A percentile compares a stretch with the other conserved stretches of the same genome.
phyloP scores from a whole-genome alignment of 37 sponge, comb jelly and placozoan genomes.

The Theonella swinhoei region DNA sequence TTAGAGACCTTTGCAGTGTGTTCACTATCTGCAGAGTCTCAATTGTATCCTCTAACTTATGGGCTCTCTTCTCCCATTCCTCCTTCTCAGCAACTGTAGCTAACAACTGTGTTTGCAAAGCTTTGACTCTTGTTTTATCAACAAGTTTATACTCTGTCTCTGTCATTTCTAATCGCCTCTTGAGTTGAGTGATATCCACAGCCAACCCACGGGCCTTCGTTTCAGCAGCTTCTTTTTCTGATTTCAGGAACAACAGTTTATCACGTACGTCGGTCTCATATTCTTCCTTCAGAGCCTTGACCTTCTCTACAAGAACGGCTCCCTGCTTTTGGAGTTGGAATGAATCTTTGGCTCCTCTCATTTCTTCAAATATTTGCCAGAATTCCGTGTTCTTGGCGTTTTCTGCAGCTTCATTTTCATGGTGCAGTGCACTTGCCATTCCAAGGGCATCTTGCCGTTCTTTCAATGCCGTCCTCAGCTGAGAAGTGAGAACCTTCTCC shows the following conservation, averaged over 20 bases:
- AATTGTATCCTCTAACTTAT: slow-evolving; percentile 49
- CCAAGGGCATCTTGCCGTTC: background rate
- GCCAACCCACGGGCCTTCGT: slow-evolving; percentile 17
- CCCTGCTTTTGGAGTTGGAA: slow-evolving; percentile 25
- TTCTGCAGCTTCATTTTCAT: background rate
- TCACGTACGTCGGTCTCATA: slow-evolving; percentile 1
- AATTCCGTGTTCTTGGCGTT: background rate
- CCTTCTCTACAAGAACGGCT: slow-evolving; percentile 5
- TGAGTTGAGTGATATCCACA: slow-evolving; percentile 14
- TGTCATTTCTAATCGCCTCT: slow-evolving; percentile 30
- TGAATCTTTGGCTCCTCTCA: background rate
- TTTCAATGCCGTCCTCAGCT: slow-evolving; percentile 21
- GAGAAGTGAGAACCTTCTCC: slow-evolving; percentile 24
- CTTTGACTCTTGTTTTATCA: slow-evolving; percentile 59
- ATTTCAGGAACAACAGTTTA: slow-evolving; percentile 22
- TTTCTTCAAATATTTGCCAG: background rate
- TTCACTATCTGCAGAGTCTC: slow-evolving; percentile 52
- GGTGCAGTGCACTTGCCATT: background rate
- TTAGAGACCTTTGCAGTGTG: slow-evolving; percentile 49
- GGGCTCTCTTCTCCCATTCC: slow-evolving; percentile 35
- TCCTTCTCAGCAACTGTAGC: slow-evolving; percentile 39
- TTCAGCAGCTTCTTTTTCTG: slow-evolving; percentile 19
- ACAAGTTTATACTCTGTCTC: slow-evolving; percentile 64
- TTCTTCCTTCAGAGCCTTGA: slow-evolving; percentile 4
- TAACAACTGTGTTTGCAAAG: slow-evolving; percentile 57